Evolutionary conservation across 2,888 invertebrate species (phyloP).

Genomic region (Thera obeliscata): DNA sequence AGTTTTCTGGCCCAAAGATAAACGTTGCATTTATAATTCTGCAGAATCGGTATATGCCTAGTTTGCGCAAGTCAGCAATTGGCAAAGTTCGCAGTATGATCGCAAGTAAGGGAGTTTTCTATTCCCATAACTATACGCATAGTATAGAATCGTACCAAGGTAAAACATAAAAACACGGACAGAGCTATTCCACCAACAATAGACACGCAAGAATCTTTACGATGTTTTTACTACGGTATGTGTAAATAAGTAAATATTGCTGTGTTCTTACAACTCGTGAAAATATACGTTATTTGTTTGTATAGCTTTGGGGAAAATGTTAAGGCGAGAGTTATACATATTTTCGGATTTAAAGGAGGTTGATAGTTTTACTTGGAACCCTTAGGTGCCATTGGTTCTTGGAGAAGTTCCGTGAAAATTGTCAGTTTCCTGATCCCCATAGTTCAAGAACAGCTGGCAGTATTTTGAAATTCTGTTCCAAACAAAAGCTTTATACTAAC

Average conservation of each 20-base stretch:
- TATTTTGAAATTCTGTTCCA: too few species aligned
- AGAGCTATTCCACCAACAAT: constrained; percentile 55
- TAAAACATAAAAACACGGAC: constrained; percentile 56
- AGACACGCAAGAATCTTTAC: constrained; percentile 61
- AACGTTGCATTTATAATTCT: neutral
- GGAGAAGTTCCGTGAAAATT: neutral
- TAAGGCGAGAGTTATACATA: constrained; percentile 21
- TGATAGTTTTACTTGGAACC: constrained; percentile 10
- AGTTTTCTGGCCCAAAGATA: neutral
- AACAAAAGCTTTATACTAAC: too few species aligned
- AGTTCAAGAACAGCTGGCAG: too few species aligned
- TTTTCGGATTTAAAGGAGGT: constrained; percentile 15
- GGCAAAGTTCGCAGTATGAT: neutral
- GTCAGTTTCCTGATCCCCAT: too few species aligned
- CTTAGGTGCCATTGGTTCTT: constrained; percentile 2
- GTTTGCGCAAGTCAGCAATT: neutral
- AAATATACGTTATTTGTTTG: constrained; percentile 34
- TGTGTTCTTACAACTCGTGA: constrained; percentile 34
- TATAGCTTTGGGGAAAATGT: constrained; percentile 24
- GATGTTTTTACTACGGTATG: constrained; percentile 59
- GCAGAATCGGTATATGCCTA: neutral
- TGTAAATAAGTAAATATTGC: constrained; percentile 59
- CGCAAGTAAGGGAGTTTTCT: neutral
- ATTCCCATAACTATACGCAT: constrained; percentile 26
- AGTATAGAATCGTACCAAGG: constrained; percentile 43